A percentile compares a stretch with the other conserved stretches of the same genome.
These are phyloP conservation scores for Molossus alvarezi DNA, from an alignment of 2,797 vertebrate genomes.

Conservation along the genomic window DNA sequence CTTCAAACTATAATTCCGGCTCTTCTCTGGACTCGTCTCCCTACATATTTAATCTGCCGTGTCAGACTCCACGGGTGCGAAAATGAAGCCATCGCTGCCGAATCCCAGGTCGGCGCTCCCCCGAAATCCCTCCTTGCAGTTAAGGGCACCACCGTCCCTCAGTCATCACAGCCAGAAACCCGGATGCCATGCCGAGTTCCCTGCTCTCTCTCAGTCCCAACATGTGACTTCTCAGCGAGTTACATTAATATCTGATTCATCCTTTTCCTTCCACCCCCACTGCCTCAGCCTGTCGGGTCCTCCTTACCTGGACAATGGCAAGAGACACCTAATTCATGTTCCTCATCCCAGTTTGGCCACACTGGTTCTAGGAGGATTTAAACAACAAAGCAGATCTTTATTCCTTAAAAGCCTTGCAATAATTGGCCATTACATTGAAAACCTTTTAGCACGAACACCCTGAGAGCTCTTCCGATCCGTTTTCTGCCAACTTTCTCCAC, in stretches of 20 bases:
- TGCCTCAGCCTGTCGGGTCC: not conserved
- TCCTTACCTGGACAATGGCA: not conserved
- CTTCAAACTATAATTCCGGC: not conserved
- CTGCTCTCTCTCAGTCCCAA: not conserved
- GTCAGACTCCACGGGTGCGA: not conserved
- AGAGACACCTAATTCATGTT: not conserved
- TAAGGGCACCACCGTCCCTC: not conserved
- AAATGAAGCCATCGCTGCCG: not conserved
- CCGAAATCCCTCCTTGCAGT: not conserved
- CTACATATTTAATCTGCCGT: not conserved
- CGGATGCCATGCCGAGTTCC: not conserved
- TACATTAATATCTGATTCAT: not conserved
- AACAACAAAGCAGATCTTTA: not conserved
- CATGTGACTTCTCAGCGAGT: not conserved
- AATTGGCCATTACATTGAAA: not conserved
- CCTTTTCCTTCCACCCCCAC: not conserved
- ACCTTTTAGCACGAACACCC: not conserved
- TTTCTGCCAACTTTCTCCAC: not conserved
- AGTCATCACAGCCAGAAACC: not conserved
- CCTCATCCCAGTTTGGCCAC: not conserved
- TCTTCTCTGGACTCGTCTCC: not conserved
- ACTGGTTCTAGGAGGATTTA: not conserved
- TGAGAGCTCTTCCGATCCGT: not conserved
- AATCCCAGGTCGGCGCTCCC: not conserved
- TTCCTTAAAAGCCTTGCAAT: conserved; percentile 20